These are phyloP conservation scores for Nycticorax nycticorax DNA, from an alignment of 2,113 vertebrate genomes.

Conservation along the genomic window DNA sequence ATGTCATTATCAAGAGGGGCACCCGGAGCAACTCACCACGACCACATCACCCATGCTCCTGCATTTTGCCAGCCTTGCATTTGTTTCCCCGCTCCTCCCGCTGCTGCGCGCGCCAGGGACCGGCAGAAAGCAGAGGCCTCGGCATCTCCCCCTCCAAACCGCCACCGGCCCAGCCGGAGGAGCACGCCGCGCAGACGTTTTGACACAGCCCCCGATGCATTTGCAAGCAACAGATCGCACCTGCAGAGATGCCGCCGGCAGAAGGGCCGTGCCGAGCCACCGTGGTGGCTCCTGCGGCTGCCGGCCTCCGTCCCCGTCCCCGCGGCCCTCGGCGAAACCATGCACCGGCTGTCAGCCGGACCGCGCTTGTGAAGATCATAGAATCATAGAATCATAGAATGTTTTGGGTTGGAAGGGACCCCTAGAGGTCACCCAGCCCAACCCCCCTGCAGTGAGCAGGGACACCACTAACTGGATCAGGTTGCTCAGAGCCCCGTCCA, in stretches of 20 bases:
- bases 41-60: neutral
- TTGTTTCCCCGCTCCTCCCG: neutral
- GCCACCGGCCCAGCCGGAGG: rapidly evolving
- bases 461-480: too few relatives aligned
- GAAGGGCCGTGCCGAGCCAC: neutral
- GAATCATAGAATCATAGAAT: too few relatives aligned
- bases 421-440: too few relatives aligned
- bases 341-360: rapidly evolving
- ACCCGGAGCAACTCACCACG: neutral
- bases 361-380: neutral
- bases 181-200: rapidly evolving
- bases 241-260: neutral
- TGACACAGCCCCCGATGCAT: neutral
- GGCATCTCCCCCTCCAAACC: neutral
- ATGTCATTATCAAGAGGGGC: neutral
- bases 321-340: neutral
- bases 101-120: neutral
- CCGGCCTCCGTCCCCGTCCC: rapidly evolving
- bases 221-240: neutral
- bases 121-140: neutral
- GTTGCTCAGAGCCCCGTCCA: too few relatives aligned
- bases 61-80: neutral
- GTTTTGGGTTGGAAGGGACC: too few relatives aligned
- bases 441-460: too few relatives aligned
- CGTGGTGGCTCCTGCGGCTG: neutral